Evolutionary conservation across 1,140 invertebrate species (phyloP).

Genomic region (Papilio machaon): DNA sequence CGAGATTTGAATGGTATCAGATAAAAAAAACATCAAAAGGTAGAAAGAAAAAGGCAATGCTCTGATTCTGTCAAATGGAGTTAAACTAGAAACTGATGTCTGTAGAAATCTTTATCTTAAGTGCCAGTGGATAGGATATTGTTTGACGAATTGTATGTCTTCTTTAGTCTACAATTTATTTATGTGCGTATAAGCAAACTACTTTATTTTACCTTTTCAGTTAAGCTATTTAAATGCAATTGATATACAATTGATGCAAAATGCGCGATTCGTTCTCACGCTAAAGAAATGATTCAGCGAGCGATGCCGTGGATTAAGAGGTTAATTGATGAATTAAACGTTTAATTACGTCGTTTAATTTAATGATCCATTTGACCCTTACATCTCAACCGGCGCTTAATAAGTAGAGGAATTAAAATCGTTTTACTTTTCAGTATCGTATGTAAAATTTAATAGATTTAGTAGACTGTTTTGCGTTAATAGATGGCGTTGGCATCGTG

Average conservation of each 20-base stretch:
- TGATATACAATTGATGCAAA: neutral
- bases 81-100: no score
- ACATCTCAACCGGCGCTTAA: neutral
- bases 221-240: neutral
- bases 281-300: slow-evolving; percentile 18
- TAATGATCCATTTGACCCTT: slow-evolving; percentile 20
- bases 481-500: neutral
- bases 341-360: slow-evolving; percentile 14
- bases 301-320: slow-evolving; percentile 42
- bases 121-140: no score
- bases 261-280: neutral
- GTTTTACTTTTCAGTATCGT: neutral
- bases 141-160: no score
- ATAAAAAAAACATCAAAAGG: neutral
- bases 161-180: no score
- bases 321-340: slow-evolving; percentile 46
- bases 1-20: neutral
- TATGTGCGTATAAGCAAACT: neutral
- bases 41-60: neutral
- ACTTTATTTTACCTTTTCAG: neutral
- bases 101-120: no score
- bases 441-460: neutral
- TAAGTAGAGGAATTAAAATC: neutral
- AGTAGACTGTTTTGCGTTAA: neutral
- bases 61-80: neutral